A percentile compares a stretch with the other conserved stretches of the same genome.
Evolutionary conservation across 2,888 invertebrate species (phyloP).

Genomic region (Adelphocoris suturalis): DNA sequence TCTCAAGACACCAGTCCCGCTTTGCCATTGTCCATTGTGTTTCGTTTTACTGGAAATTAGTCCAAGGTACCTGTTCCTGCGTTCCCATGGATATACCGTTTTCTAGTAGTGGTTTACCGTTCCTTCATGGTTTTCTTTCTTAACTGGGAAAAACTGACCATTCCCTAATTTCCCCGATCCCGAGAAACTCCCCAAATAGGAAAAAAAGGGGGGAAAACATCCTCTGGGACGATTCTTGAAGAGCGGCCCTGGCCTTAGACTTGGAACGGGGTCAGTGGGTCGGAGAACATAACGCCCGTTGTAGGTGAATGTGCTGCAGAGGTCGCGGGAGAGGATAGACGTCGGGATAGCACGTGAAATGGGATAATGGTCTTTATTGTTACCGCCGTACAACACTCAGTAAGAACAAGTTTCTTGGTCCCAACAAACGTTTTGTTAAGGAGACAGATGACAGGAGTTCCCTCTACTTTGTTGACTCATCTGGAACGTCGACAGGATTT

Average conservation of each 20-base stretch:
- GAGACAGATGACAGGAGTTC: neutral
- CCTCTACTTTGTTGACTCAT: neutral
- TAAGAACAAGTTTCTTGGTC: neutral
- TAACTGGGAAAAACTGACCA: neutral
- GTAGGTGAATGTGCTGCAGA: slow-evolving; percentile 27
- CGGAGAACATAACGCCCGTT: slow-evolving; percentile 27
- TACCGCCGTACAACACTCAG: neutral
- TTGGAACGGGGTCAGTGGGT: slow-evolving; percentile 23
- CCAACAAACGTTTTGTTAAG: neutral
- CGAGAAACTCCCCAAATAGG: neutral
- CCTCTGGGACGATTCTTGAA: neutral
- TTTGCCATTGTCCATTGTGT: slow-evolving; percentile 37
- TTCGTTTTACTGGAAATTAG: slow-evolving; percentile 26
- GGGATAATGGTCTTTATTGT: slow-evolving; percentile 18
- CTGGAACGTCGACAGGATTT: neutral
- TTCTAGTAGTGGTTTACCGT: slow-evolving; percentile 25
- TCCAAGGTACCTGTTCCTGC: neutral
- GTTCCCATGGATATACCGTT: slow-evolving; percentile 35
- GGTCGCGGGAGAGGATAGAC: neutral
- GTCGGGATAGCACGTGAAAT: neutral
- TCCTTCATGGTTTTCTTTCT: slow-evolving; percentile 7
- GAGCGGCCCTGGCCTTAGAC: slow-evolving; percentile 1
- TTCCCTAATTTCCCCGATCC: neutral
- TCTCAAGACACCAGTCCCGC: neutral
- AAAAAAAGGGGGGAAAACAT: neutral